Evolutionary conservation across 2,888 invertebrate species (phyloP), one percentile per base, ranked within the genome.

Genomic region (Mythimna vitellina): DNA sequence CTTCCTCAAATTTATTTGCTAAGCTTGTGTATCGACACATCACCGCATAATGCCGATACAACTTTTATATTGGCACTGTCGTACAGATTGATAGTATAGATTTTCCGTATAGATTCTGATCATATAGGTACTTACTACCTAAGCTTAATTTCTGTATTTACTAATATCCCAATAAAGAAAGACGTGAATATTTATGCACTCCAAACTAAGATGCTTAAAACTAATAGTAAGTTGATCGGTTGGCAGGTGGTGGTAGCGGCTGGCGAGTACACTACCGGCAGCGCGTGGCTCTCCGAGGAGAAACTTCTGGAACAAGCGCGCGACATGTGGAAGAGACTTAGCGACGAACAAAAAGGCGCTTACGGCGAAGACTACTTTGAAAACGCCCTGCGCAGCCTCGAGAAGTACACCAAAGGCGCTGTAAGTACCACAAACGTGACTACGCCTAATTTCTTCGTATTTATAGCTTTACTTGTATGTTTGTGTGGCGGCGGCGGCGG

Each of bases 351-450:
- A 88, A 97, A 97, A 87, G 97, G 97, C 51, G 97, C 98, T 81
- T 98, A 98, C 90, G 98, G 98, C 17, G 97, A 98, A 92, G 97
- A 98, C 89, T 97, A 98, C 91, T 99, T 98, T 92, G 98, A 98
- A 90, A 97, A 97, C 79, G 98, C 98, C 73, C 97, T 98, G 88
- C 96, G 98, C 65, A 97, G 98, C 87, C 96, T 98, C 84, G 98
- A 98, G 85, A 98, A 98, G 90, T 98, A 98, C 89, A 97, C 98
- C 14, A 97, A 97, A 89, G 97, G 97, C 84, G 97, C 97, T 85
- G 97, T 97, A 91, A 95, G 96, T 94, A 84, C 12, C 69, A 69
- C 66, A 81, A 71, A 87, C 90, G 89, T 91, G 91, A 86, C 87
- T 73, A 54, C 65, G 87, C 89, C 65, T 89, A 88, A 89, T 82